A percentile compares a stretch with the other conserved stretches of the same genome.
Conservation (phyloP, 1,140 invertebrate genomes). For the Antheraea pernyi region DNA sequence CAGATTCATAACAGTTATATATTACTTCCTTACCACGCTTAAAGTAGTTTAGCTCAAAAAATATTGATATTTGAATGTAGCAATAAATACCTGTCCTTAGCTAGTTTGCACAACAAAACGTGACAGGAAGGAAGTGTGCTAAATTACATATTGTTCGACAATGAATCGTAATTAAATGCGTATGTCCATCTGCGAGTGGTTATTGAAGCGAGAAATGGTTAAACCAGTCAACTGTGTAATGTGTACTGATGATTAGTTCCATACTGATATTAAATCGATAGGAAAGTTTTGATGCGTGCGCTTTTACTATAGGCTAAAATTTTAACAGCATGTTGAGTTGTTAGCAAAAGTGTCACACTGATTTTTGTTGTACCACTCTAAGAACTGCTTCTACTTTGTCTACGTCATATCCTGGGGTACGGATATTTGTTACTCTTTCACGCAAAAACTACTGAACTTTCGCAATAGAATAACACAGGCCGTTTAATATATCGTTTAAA, state of each 20-base stretch:
- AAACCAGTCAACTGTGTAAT: conserved; percentile 70
- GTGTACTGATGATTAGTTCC: conserved; percentile 60
- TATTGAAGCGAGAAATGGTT: conserved; percentile 67
- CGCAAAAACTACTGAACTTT: too few species aligned
- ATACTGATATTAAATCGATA: conserved; percentile 61
- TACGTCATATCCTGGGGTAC: too few species aligned
- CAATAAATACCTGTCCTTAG: conserved; percentile 43
- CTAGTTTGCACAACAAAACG: conserved; percentile 17
- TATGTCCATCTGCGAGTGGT: conserved; percentile 43
- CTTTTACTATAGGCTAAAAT: background rate
- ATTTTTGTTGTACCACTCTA: too few species aligned
- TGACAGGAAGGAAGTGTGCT: conserved; percentile 50
- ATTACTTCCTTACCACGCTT: too few species aligned
- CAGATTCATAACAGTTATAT: too few species aligned
- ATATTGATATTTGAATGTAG: conserved; percentile 19
- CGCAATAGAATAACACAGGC: too few species aligned
- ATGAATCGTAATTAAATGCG: conserved; percentile 71
- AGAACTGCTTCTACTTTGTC: too few species aligned
- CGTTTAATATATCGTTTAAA: too few species aligned
- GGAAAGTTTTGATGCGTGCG: conserved; percentile 36
- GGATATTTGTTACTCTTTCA: too few species aligned
- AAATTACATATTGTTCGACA: conserved; percentile 70
- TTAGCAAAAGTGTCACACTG: too few species aligned
- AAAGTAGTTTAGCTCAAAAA: too few species aligned
- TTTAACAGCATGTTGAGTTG: background rate